Evolutionary conservation across 2,888 invertebrate species (phyloP), one percentile per base, ranked within the genome.

Genomic region (Ceratothoa steindachneri): DNA sequence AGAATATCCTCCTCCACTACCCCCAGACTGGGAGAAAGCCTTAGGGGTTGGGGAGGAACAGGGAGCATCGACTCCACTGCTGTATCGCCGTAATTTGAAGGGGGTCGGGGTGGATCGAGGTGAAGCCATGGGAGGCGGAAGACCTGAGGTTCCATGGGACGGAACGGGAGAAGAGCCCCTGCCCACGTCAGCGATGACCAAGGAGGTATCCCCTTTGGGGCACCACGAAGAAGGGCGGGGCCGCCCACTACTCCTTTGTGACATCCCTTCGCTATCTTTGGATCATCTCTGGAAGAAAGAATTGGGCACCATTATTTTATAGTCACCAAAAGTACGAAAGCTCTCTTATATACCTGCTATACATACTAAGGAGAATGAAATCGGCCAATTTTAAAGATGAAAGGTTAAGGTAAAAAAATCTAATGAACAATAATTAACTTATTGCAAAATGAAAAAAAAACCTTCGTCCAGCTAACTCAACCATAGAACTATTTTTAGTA

Each of bases 201-300:
- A 29, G 68, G 77, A 73, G 71, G 77, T 72, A 27, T 77, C 77
- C 41, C 75, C 77, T 41, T 75, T 41, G 28, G 77, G 77, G 70
- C 77, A 77, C 77, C 77, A 77, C 27, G 77, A 77, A 0, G 70
- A 28, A 22, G 70, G 70, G 22, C 75, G 72, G 4, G 77, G 75
- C 22, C 77, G 67, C 19, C 60, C 60, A 60, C 60, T 60, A 60
- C 60, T 60, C 27, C 60, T 60, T 60, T 60, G 60, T 1, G 60
- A 60, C 60, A 60, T 60, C 9, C 19, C 27, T 15, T 22, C 22
- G 19, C 41, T 41, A 41, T 60, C 60, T 60, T 7, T 60, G 19
- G 2, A 24, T 60, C 27, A 60, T 60, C 60, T 60, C 60, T 60
- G 41, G 15, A 41, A 41, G n/a, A n/a, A n/a, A n/a, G n/a, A n/a